Evolutionary conservation across 2,888 invertebrate species (phyloP), one percentile per base, ranked within the genome.

Genomic region (Elmis aenea): DNA sequence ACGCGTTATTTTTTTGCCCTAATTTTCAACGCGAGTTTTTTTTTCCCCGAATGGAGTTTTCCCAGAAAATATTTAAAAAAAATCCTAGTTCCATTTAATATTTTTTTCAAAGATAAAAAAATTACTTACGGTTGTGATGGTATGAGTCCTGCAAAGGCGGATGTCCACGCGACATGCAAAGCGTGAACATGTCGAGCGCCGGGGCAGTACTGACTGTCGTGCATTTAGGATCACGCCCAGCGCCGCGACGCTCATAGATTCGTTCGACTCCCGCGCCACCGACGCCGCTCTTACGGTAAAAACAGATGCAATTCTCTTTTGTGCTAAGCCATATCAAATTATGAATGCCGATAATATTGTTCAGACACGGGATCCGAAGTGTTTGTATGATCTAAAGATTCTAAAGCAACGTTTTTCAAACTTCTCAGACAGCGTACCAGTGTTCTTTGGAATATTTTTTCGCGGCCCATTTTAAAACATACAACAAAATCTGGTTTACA

Each of bases 151-250:
- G 53, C 40, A 54, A 36, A 43, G 52, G 55, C 42, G 61, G 58
- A 50, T 56, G 54, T 45, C 58, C 58, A 45, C 61, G 62, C 47
- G 62, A 61, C 62, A 62, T 62, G 45, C 61, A 62, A 50, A 62
- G 50, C 48, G 61, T 60, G 48, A 61, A 62, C 62, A 61, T 62
- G 52, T 47, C 58, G 54, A 42, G 52, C 47, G 50, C 46, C 41
- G 46, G 34, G 24, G 36, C 39, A 42, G 39, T 34, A 51, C 52
- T 52, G 49, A 31, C 42, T 26, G 18, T 40, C 35, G 38, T 39
- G 30, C 33, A 39, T 41, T 26, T 29, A 38, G 28, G 26, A 39
- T 41, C 33, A 43, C 46, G 34, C 38, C 39, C 43, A 33, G 33
- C 37, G 42, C 34, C 45, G 33, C 42, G 42, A 34, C 42, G 45